Conservation (phyloP, 2,113 vertebrate species). For the Corynorhinus townsendii region DNA sequence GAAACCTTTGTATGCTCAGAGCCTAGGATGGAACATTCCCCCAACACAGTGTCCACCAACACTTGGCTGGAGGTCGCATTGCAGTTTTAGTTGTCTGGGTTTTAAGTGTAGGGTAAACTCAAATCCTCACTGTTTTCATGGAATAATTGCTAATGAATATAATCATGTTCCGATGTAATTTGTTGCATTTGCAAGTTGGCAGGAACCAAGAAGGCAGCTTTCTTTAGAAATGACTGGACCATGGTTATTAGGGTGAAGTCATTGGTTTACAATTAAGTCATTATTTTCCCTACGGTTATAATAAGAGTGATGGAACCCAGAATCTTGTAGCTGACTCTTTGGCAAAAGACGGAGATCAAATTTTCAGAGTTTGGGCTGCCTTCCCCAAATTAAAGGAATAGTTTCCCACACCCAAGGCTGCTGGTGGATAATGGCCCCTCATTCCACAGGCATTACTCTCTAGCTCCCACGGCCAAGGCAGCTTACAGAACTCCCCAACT, state of each 20-base stretch:
- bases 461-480: not conserved
- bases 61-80: not conserved
- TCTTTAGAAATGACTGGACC: constrained; percentile 77
- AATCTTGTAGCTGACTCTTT: constrained; percentile 73
- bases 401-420: constrained; percentile 74
- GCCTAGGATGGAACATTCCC: not conserved
- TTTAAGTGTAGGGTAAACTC: constrained; percentile 72
- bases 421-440: constrained; percentile 13
- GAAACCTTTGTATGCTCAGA: not conserved
- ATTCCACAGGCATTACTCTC: constrained; percentile 3
- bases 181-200: constrained; percentile 81
- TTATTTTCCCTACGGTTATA: constrained; percentile 72
- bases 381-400: constrained; percentile 65
- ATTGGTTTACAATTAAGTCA: constrained; percentile 81
- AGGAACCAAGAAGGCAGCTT: constrained; percentile 64
- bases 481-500: not conserved
- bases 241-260: constrained; percentile 79
- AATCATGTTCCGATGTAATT: constrained; percentile 79
- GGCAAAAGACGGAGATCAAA: constrained; percentile 70
- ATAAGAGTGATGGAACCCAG: constrained; percentile 80
- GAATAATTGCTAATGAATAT: constrained; percentile 79
- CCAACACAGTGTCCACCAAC: not conserved
- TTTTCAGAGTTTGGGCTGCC: constrained; percentile 70
- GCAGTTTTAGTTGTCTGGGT: not conserved
- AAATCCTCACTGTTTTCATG: constrained; percentile 72